Conservation (phyloP, 2,888 invertebrate genomes). For the Nemapogon koenigi region DNA sequence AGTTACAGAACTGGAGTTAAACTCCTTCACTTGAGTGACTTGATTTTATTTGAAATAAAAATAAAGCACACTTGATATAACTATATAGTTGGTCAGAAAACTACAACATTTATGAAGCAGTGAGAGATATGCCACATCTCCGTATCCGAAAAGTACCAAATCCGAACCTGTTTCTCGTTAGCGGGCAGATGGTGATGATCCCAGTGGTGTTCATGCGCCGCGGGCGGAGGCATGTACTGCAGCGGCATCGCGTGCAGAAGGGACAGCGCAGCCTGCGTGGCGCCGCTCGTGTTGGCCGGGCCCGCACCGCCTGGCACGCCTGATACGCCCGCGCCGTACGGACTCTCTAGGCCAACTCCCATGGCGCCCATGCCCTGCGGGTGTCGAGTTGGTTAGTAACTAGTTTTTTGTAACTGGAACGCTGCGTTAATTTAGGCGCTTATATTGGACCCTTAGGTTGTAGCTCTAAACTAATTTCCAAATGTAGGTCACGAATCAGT, state of each 20-base stretch:
- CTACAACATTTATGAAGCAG: neutral
- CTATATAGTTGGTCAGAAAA: neutral
- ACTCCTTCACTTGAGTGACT: no score
- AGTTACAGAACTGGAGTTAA: no score
- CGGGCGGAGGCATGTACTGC: conserved; percentile 39
- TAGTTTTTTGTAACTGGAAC: no score
- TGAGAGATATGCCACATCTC: neutral
- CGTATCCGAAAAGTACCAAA: neutral
- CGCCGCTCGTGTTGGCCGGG: no score
- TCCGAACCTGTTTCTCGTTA: conserved; percentile 35
- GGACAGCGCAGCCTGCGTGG: conserved; percentile 32
- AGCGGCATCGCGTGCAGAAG: conserved; percentile 54
- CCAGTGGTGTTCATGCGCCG: conserved; percentile 26
- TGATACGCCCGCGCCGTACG: neutral
- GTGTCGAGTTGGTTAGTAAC: no score
- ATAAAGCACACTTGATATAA: neutral
- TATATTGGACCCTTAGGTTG: no score
- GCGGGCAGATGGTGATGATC: conserved; percentile 36
- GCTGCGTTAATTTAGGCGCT: no score
- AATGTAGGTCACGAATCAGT: no score
- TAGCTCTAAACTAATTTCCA: no score
- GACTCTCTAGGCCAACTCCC: conserved; percentile 11
- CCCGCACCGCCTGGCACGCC: conserved; percentile 8
- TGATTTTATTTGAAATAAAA: no score
- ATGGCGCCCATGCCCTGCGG: conserved; percentile 16